A percentile compares a stretch with the other conserved stretches of the same genome.
phyloP scores from a whole-genome alignment of 2,797 vertebrate genomes.

The Macropus fuliginosus region DNA sequence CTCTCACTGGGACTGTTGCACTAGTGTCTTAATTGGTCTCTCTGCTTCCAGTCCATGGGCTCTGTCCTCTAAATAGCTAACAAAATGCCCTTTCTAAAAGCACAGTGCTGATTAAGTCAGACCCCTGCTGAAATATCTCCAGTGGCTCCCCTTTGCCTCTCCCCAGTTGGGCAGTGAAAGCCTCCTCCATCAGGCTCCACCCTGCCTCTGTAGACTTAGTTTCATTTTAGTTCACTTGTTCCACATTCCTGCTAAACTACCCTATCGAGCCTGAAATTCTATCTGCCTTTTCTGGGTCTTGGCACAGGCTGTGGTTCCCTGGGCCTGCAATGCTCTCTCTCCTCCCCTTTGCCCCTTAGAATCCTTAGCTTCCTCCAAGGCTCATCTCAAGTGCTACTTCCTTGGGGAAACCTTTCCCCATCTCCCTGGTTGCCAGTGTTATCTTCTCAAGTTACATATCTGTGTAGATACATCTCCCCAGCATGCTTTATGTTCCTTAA shows the following conservation, averaged over 20 bases:
- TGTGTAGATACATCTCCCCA: background rate
- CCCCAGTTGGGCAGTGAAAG: background rate
- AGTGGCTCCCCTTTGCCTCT: background rate
- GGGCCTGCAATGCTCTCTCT: background rate
- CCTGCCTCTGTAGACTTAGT: background rate
- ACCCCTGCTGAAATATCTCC: background rate
- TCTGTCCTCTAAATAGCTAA: background rate
- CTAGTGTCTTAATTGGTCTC: background rate
- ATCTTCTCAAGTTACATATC: background rate
- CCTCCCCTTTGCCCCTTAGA: background rate
- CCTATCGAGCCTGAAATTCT: background rate
- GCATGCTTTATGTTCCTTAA: background rate
- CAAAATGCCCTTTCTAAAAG: background rate
- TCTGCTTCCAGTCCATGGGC: background rate
- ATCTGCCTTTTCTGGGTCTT: background rate
- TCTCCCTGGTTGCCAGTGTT: background rate
- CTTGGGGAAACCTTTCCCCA: background rate
- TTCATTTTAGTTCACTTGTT: background rate
- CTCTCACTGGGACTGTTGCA: background rate
- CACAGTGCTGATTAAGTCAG: background rate
- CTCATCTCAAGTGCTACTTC: background rate
- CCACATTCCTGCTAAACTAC: background rate
- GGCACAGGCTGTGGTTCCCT: background rate
- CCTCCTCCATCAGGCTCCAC: background rate
- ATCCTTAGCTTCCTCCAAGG: background rate